Evolutionary conservation across 1,140 invertebrate genomes (phyloP).

Genomic region (Onthophagus taurus): DNA sequence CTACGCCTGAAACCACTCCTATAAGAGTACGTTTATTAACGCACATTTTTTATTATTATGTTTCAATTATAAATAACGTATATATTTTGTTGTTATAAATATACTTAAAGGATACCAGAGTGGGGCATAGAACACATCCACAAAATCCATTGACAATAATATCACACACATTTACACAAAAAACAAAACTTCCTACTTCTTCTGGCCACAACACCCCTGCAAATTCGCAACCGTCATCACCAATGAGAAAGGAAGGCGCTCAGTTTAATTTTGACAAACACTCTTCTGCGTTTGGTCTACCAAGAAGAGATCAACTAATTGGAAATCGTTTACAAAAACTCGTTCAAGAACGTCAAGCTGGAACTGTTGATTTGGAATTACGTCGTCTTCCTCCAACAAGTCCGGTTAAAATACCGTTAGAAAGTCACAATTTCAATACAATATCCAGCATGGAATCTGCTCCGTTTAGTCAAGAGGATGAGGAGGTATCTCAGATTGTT

Average conservation of each 20-base stretch:
- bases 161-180: slow-evolving; percentile 28
- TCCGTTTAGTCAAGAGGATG: slow-evolving; percentile 43
- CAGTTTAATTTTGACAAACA: slow-evolving; percentile 40
- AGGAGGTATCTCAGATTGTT: slow-evolving; percentile 41
- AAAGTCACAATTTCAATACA: slow-evolving; percentile 8
- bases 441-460: slow-evolving; percentile 27
- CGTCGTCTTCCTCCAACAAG: too few species aligned
- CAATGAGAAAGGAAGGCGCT: slow-evolving; percentile 52
- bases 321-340: slow-evolving; percentile 40
- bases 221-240: slow-evolving; percentile 53
- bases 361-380: too few species aligned
- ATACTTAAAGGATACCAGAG: slow-evolving; percentile 6
- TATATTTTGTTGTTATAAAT: neutral
- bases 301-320: slow-evolving; percentile 24
- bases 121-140: neutral
- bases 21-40: slow-evolving; percentile 50
- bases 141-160: neutral
- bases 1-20: slow-evolving; percentile 79
- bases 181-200: slow-evolving; percentile 28
- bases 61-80: too few species aligned
- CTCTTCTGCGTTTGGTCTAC: slow-evolving; percentile 19
- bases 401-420: slow-evolving; percentile 1
- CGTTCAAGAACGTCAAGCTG: slow-evolving; percentile 29
- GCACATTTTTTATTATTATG: too few species aligned
- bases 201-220: slow-evolving; percentile 34